These are phyloP conservation scores for Ormyrus rosae DNA, from an alignment of 2,888 invertebrate species.

Conservation along the genomic window DNA sequence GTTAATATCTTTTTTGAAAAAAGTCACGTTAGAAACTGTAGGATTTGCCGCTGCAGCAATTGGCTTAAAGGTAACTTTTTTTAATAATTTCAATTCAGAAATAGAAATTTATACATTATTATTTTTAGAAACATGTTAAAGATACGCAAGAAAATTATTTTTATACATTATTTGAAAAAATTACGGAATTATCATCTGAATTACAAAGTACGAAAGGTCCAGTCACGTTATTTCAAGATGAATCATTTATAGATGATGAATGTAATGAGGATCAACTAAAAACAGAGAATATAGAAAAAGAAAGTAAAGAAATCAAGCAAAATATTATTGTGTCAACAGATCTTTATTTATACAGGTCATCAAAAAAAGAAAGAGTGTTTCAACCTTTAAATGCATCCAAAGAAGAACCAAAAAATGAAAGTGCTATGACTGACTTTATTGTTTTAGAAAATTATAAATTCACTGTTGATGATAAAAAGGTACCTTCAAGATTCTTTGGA, in stretches of 20 bases:
- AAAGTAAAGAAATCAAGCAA: slow-evolving; percentile 29
- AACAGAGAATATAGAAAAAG: slow-evolving; percentile 13
- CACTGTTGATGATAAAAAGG: slow-evolving; percentile 4
- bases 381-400: slow-evolving; percentile 61
- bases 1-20: slow-evolving; percentile 67
- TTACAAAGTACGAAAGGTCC: slow-evolving; percentile 38
- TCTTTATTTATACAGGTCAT: slow-evolving; percentile 69
- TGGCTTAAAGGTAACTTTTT: slow-evolving; percentile 66
- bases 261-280: slow-evolving; percentile 6
- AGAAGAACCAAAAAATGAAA: slow-evolving; percentile 20
- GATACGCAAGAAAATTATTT: slow-evolving; percentile 61
- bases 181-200: slow-evolving; percentile 58
- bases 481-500: slow-evolving; percentile 47
- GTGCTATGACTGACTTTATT: slow-evolving; percentile 64
- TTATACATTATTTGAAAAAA: slow-evolving; percentile 60
- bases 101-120: not conserved
- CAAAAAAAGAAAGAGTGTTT: slow-evolving; percentile 67
- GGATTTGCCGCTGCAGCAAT: slow-evolving; percentile 67
- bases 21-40: slow-evolving; percentile 62
- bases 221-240: slow-evolving; percentile 39
- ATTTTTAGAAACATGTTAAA: slow-evolving; percentile 61
- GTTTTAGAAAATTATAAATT: slow-evolving; percentile 60
- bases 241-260: slow-evolving; percentile 29
- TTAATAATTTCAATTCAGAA: not conserved
- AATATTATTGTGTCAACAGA: slow-evolving; percentile 59